Evolutionary conservation across 2,113 vertebrate species (phyloP).

Genomic region (Poeciliopsis retropinna): DNA sequence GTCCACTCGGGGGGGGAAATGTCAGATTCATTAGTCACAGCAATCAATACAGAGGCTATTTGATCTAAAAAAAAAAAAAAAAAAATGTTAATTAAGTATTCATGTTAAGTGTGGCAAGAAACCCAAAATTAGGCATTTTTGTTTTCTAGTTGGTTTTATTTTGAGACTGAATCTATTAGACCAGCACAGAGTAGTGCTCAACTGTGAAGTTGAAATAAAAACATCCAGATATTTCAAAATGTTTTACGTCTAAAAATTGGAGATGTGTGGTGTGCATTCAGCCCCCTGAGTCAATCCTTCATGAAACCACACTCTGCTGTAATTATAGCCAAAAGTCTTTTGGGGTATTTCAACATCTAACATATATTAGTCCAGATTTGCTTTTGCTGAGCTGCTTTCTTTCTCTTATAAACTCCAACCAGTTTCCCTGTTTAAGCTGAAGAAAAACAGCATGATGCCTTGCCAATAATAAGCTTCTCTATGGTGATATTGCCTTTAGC

Average conservation of each 20-base stretch:
- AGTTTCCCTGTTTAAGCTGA: background rate
- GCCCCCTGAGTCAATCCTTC: background rate
- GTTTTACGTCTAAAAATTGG: no score
- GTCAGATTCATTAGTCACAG: slow-evolving; percentile 12
- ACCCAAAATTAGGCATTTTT: background rate
- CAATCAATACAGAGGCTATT: slow-evolving; percentile 6
- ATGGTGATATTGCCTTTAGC: background rate
- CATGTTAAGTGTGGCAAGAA: background rate
- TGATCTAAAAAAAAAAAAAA: no score
- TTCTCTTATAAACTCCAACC: background rate
- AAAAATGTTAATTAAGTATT: background rate
- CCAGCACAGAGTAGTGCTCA: background rate
- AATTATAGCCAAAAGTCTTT: background rate
- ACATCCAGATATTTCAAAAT: background rate
- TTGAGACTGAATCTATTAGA: background rate
- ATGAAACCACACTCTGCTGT: background rate
- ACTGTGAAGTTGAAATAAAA: background rate
- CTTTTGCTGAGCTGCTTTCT: background rate
- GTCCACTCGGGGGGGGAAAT: slow-evolving; percentile 8
- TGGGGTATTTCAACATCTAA: background rate
- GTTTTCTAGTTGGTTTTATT: background rate
- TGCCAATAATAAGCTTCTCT: background rate
- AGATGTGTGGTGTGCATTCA: background rate
- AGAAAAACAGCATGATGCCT: background rate
- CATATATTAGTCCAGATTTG: background rate